Percentiles rank a stretch among this genome's conserved stretches.
Conservation (phyloP, 2,888 invertebrate species). For the Diplazon laetatorius region DNA sequence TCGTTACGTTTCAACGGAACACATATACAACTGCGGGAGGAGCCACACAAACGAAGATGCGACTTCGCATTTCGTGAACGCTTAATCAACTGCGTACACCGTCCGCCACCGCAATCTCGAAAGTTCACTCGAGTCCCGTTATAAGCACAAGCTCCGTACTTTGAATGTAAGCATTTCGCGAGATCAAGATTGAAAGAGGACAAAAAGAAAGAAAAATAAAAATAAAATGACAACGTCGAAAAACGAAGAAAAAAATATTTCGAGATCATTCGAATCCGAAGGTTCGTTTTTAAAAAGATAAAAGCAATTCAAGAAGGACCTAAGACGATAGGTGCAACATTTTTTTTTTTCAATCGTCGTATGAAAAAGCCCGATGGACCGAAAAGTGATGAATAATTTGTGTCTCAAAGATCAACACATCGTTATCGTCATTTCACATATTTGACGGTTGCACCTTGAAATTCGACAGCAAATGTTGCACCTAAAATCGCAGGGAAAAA, state of each 20-base stretch:
- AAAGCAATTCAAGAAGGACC: background rate
- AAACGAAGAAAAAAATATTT: background rate
- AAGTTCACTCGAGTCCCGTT: background rate
- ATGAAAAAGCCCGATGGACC: constrained; percentile 9
- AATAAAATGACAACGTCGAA: background rate
- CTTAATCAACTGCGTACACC: background rate
- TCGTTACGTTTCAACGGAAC: constrained; percentile 11
- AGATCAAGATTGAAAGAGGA: constrained; percentile 11
- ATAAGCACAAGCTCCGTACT: background rate
- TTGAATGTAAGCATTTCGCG: background rate
- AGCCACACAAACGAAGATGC: background rate
- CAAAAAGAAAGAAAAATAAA: background rate
- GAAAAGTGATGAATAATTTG: constrained; percentile 5
- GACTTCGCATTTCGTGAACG: background rate
- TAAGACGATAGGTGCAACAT: constrained; percentile 16
- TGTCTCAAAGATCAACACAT: background rate
- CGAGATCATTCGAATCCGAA: background rate
- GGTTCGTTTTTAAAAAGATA: background rate
- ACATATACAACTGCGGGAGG: background rate
- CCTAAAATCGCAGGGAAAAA: background rate
- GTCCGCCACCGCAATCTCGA: background rate
- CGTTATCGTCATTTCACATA: background rate
- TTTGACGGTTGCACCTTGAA: background rate
- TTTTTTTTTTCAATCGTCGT: constrained; percentile 19
- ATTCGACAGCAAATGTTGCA: background rate